phyloP scores from a whole-genome alignment of 2,113 vertebrate genomes.

The Raja brachyura region DNA sequence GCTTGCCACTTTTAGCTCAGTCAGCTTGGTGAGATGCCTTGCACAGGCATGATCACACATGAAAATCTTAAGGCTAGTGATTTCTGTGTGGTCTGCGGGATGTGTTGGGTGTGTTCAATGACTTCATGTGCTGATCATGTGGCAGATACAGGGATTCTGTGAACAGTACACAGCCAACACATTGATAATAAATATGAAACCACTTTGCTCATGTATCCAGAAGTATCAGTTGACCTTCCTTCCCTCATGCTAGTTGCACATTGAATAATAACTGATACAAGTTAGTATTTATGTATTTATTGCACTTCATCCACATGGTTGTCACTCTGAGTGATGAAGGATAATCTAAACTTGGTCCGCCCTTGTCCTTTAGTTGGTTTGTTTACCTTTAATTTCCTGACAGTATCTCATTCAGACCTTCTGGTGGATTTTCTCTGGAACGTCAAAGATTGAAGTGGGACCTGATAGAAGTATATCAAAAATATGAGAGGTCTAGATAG shows the following conservation, averaged over 20 bases:
- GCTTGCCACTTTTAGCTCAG: not conserved
- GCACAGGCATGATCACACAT: not conserved
- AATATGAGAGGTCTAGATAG: too few relatives aligned
- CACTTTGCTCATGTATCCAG: not conserved
- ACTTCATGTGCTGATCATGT: not conserved
- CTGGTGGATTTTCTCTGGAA: too few relatives aligned
- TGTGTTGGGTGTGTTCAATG: not conserved
- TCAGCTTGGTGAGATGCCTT: not conserved
- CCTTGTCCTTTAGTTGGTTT: not conserved
- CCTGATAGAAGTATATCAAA: too few relatives aligned
- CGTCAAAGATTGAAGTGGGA: too few relatives aligned
- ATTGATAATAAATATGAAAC: not conserved
- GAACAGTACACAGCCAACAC: not conserved
- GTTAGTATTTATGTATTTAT: not conserved
- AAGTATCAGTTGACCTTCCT: not conserved
- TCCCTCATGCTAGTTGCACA: not conserved
- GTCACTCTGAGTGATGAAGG: not conserved
- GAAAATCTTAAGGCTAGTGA: not conserved
- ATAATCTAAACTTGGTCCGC: not conserved
- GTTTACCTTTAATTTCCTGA: not conserved
- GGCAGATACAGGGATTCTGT: not conserved
- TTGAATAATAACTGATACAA: not conserved
- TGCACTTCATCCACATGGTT: not conserved
- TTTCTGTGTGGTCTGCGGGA: not conserved
- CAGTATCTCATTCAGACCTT: not conserved